phyloP scores from a whole-genome alignment of 2,888 invertebrate species.

The Chorisops tibialis region DNA sequence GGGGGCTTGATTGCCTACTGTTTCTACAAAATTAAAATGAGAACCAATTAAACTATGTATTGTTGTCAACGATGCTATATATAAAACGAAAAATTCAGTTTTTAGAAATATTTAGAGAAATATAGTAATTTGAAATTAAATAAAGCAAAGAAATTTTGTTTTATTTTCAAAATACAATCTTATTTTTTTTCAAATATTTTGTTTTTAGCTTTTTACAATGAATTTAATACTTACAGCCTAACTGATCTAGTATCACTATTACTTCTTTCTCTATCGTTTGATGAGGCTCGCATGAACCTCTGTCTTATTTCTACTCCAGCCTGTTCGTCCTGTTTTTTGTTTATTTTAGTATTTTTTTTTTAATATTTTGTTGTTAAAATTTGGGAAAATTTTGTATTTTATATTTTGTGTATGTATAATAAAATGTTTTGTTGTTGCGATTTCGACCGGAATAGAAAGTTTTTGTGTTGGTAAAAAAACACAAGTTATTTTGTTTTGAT shows the following conservation, averaged over 20 bases:
- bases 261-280: conserved; percentile 42
- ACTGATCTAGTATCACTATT: conserved; percentile 45
- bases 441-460: conserved; percentile 15
- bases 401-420: not conserved
- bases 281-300: conserved; percentile 42
- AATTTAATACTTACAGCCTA: conserved; percentile 41
- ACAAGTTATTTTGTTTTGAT: conserved; percentile 26
- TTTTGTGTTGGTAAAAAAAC: conserved; percentile 26
- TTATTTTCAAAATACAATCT: not conserved
- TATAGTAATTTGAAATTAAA: not conserved
- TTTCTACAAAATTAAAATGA: conserved; percentile 25
- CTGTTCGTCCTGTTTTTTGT: conserved; percentile 55
- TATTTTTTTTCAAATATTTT: not conserved
- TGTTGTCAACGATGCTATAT: conserved; percentile 12
- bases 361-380: conserved; percentile 26
- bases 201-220: no score
- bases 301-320: conserved; percentile 56
- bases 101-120: not conserved
- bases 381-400: conserved; percentile 3
- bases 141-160: not conserved
- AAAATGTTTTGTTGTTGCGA: not conserved
- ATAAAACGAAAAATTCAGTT: conserved; percentile 11
- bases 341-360: conserved; percentile 22
- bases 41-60: conserved; percentile 22
- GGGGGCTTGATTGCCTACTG: conserved; percentile 24